A percentile compares a stretch with the other conserved stretches of the same genome.
These are phyloP conservation scores for Conus ventricosus DNA, from an alignment of 1,140 invertebrate genomes.

Conservation along the genomic window DNA sequence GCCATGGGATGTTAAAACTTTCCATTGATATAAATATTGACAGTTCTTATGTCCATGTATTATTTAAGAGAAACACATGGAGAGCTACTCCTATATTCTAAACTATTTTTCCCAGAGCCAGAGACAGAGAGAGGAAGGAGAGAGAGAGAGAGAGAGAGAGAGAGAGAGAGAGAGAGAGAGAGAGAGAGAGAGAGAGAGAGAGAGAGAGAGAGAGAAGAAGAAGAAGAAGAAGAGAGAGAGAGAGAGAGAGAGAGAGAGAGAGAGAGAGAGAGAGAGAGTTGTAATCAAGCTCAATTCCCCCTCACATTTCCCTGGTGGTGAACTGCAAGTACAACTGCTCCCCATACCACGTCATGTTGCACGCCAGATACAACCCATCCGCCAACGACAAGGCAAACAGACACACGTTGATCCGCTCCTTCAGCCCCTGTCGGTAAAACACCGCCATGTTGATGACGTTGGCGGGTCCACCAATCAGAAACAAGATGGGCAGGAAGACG, in stretches of 20 bases:
- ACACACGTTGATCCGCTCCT: conserved; percentile 21
- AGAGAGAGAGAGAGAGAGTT: neutral
- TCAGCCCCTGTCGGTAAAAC: conserved; percentile 15
- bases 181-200: no score
- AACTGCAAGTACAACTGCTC: neutral
- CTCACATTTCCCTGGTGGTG: neutral
- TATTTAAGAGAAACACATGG: no score
- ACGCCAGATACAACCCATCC: neutral
- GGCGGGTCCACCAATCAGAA: neutral
- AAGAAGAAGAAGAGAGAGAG: neutral
- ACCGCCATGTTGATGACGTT: conserved; percentile 29
- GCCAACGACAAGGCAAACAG: conserved; percentile 14
- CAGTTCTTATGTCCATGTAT: neutral
- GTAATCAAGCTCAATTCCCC: neutral
- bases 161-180: neutral
- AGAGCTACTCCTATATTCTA: no score
- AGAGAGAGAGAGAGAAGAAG: neutral
- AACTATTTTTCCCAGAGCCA: neutral
- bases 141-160: neutral
- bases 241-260: neutral
- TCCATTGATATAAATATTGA: no score
- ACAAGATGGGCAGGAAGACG: conserved; percentile 9
- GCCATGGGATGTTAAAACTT: no score
- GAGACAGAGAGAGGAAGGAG: neutral
- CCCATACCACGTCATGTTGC: neutral